phyloP scores from a whole-genome alignment of 2,888 invertebrate species.

The Andrena dorsata region DNA sequence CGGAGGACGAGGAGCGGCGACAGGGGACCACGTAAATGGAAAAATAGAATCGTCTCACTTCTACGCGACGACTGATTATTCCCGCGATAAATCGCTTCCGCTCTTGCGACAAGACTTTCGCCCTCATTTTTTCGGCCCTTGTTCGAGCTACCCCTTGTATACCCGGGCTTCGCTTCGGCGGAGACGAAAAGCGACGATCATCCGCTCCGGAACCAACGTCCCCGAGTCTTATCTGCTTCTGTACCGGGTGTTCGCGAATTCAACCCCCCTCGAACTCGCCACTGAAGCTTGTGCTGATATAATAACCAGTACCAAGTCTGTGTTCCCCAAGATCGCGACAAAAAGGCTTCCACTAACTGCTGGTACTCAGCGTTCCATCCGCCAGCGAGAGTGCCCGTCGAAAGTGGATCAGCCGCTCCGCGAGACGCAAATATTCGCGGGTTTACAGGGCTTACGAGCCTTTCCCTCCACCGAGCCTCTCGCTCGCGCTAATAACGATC shows the following conservation, averaged over 20 bases:
- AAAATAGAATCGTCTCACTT: slow-evolving; percentile 59
- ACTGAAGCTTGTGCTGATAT: background rate
- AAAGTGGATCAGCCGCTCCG: slow-evolving; percentile 43
- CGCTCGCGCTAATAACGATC: slow-evolving; percentile 13
- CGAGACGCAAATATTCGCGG: slow-evolving; percentile 45
- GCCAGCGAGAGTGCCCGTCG: slow-evolving; percentile 12
- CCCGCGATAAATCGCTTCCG: slow-evolving; percentile 56
- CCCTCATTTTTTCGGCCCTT: slow-evolving; percentile 6
- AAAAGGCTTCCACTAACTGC: slow-evolving; percentile 5
- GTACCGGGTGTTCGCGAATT: too few relatives aligned
- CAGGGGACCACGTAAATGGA: slow-evolving; percentile 30
- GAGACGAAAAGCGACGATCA: background rate
- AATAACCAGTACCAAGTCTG: background rate
- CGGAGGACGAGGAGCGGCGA: slow-evolving; percentile 8
- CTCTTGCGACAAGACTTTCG: slow-evolving; percentile 46
- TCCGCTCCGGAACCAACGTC: background rate
- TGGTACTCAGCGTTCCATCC: slow-evolving; percentile 9
- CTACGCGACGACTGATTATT: slow-evolving; percentile 53
- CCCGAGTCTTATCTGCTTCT: background rate
- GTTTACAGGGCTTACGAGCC: slow-evolving; percentile 1
- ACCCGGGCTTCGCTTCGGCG: background rate
- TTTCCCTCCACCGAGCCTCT: background rate
- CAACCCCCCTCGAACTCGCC: background rate
- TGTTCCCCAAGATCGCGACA: background rate
- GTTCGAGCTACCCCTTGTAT: background rate